Percentiles rank a stretch among this genome's conserved stretches.
Evolutionary conservation across 2,888 invertebrate genomes (phyloP).

Genomic region (Leptopilina syphax): DNA sequence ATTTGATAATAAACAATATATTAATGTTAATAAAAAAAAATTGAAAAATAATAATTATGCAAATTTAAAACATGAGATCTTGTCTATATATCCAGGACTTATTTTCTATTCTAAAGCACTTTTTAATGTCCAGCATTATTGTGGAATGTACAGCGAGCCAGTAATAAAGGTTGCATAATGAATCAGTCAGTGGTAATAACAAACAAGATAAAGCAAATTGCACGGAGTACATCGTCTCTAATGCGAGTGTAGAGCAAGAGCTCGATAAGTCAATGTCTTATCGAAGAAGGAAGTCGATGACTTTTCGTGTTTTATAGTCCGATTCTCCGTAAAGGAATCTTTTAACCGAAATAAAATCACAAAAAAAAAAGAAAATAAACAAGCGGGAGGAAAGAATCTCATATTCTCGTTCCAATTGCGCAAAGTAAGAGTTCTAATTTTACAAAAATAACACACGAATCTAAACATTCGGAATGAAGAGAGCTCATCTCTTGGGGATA

Average conservation of each 20-base stretch:
- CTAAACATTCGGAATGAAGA: too few relatives aligned
- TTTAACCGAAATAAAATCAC: not conserved
- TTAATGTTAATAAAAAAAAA: not conserved
- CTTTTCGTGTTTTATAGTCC: constrained; percentile 21
- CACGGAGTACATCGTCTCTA: constrained; percentile 21
- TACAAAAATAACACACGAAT: too few relatives aligned
- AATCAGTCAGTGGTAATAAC: constrained; percentile 33
- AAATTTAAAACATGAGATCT: not conserved
- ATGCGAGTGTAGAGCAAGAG: constrained; percentile 10
- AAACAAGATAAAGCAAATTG: constrained; percentile 31
- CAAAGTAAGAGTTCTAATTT: not conserved
- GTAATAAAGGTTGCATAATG: constrained; percentile 36
- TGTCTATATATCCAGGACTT: not conserved
- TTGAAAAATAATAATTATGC: not conserved
- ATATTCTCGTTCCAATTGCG: not conserved
- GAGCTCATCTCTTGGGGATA: too few relatives aligned
- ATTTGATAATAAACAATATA: too few relatives aligned
- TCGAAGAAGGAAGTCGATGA: constrained; percentile 35
- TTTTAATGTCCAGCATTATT: constrained; percentile 20
- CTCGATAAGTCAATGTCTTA: constrained; percentile 31
- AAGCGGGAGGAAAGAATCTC: not conserved
- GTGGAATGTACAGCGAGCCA: not conserved
- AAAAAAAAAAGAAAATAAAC: not conserved
- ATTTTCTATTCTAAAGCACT: not conserved
- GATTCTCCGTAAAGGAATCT: not conserved